phyloP scores from a whole-genome alignment of 2,888 invertebrate species.

The Cryptocephalus moraei region DNA sequence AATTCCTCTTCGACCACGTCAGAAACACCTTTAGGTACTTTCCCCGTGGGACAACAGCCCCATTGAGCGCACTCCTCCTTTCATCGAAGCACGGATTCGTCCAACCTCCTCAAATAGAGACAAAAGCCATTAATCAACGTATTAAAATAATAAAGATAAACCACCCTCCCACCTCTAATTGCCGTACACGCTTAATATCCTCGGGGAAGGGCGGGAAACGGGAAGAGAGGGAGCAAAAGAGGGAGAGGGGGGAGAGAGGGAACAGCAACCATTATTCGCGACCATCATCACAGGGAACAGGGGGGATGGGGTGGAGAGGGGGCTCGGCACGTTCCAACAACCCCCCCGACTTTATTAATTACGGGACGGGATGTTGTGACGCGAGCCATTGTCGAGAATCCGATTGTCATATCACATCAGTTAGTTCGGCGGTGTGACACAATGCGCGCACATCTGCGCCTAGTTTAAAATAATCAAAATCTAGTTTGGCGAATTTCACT shows the following conservation, averaged over 20 bases:
- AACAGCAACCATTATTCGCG: not conserved
- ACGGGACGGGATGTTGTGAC: slow-evolving; percentile 37
- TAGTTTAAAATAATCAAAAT: slow-evolving; percentile 14
- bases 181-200: not conserved
- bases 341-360: slow-evolving; percentile 34
- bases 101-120: too few species aligned
- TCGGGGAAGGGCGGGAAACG: too few species aligned
- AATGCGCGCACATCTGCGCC: slow-evolving; percentile 28
- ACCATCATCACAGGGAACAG: too few species aligned
- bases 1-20: too few species aligned
- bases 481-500: not conserved
- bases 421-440: slow-evolving; percentile 19
- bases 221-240: not conserved
- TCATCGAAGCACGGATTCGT: too few species aligned
- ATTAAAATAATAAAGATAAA: too few species aligned
- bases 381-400: slow-evolving; percentile 34
- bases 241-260: not conserved
- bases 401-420: slow-evolving; percentile 36
- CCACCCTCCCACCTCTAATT: not conserved
- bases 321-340: not conserved
- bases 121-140: too few species aligned
- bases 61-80: too few species aligned
- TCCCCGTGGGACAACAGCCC: too few species aligned
- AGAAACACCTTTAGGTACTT: too few species aligned
- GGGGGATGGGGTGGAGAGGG: not conserved